These are phyloP conservation scores for Formica selysi DNA, from an alignment of 1,140 invertebrate species.

Conservation along the genomic window DNA sequence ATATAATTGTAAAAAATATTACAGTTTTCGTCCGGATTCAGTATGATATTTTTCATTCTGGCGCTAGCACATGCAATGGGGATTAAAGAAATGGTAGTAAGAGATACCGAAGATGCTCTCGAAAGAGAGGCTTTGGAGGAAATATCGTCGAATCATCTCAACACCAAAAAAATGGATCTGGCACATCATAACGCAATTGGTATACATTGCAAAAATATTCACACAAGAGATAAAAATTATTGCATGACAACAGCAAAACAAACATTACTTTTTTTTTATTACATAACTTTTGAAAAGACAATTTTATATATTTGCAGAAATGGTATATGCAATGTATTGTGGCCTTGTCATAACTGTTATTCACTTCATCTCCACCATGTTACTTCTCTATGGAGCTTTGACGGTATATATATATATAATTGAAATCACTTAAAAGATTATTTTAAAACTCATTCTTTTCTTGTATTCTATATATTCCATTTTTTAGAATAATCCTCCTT, in stretches of 20 bases:
- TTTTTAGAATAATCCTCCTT: constrained; percentile 84
- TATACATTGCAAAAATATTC: constrained; percentile 59
- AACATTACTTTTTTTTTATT: background rate
- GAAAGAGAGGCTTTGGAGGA: constrained; percentile 84
- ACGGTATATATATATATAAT: constrained; percentile 79
- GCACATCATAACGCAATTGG: constrained; percentile 85
- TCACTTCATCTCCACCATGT: constrained; percentile 83
- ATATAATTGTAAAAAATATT: constrained; percentile 27
- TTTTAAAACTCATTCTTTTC: background rate
- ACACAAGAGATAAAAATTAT: background rate
- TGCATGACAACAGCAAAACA: background rate
- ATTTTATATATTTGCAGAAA: constrained; percentile 78
- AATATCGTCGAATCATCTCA: constrained; percentile 83
- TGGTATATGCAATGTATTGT: constrained; percentile 85
- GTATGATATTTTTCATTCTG: constrained; percentile 84
- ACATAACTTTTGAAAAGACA: background rate
- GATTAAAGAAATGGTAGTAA: constrained; percentile 85
- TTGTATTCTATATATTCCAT: constrained; percentile 22
- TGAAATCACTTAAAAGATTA: constrained; percentile 24
- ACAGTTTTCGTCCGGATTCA: constrained; percentile 85
- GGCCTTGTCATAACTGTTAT: constrained; percentile 84
- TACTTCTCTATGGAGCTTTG: constrained; percentile 85
- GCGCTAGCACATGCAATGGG: constrained; percentile 84
- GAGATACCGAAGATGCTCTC: constrained; percentile 84
- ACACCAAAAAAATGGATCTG: constrained; percentile 85